A percentile compares a stretch with the other conserved stretches of the same genome.
Conservation (phyloP, 2,888 invertebrate species). For the Auanema freiburgensis region DNA sequence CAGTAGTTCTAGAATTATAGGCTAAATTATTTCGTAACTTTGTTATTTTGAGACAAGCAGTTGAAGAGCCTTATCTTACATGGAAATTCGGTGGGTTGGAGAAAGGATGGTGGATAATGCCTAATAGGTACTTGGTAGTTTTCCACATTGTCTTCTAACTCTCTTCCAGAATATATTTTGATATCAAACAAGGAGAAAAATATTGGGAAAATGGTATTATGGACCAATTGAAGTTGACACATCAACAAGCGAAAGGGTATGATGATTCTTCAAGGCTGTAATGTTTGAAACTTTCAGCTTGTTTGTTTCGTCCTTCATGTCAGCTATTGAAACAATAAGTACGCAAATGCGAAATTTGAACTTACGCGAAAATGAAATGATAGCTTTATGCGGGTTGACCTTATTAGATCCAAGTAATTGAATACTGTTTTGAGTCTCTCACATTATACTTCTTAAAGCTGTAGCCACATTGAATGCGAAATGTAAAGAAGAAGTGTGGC, state of each 20-base stretch:
- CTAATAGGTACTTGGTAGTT: constrained; percentile 35
- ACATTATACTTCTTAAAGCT: constrained; percentile 24
- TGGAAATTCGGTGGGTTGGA: constrained; percentile 54
- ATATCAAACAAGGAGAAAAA: constrained; percentile 44
- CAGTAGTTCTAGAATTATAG: constrained; percentile 27
- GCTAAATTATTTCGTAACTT: constrained; percentile 54
- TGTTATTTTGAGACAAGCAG: constrained; percentile 52
- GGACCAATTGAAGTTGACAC: constrained; percentile 52
- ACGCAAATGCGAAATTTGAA: constrained; percentile 44
- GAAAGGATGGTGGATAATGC: constrained; percentile 56
- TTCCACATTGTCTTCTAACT: not conserved
- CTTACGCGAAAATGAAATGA: constrained; percentile 47
- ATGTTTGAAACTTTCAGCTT: constrained; percentile 36
- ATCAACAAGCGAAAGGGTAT: constrained; percentile 46
- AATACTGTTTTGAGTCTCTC: constrained; percentile 9
- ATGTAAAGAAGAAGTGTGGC: constrained; percentile 29
- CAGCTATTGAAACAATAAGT: constrained; percentile 53
- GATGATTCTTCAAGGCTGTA: not conserved
- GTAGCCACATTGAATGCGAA: constrained; percentile 25
- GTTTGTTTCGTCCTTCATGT: constrained; percentile 52
- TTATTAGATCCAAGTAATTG: constrained; percentile 50
- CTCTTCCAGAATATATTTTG: constrained; percentile 46
- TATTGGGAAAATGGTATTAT: constrained; percentile 48
- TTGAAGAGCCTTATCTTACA: constrained; percentile 59
- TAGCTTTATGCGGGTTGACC: constrained; percentile 45